Conservation (phyloP, 1,140 invertebrate species). For the Drosophila kepulauana region DNA sequence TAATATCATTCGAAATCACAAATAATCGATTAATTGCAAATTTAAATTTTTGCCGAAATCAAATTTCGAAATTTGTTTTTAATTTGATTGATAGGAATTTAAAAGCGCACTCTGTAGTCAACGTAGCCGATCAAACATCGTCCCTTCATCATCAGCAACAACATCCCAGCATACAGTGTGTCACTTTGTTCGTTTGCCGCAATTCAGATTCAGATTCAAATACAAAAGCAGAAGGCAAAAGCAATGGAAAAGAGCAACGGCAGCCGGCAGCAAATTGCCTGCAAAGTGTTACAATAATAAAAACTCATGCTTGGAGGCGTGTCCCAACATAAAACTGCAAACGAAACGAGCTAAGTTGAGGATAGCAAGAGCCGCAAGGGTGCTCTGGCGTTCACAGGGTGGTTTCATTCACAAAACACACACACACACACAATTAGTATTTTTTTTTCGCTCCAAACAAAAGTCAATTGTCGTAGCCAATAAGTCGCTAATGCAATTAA, state of each 20-base stretch:
- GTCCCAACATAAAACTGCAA: slow-evolving; percentile 79
- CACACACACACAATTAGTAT: slow-evolving; percentile 54
- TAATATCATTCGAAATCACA: not conserved
- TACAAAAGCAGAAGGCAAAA: slow-evolving; percentile 35
- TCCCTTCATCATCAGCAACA: slow-evolving; percentile 4
- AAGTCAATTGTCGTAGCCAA: slow-evolving; percentile 73
- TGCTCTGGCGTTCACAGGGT: slow-evolving; percentile 37
- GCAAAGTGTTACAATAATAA: slow-evolving; percentile 82
- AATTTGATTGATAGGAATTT: not conserved
- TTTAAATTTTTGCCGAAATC: no score
- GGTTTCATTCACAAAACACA: slow-evolving; percentile 24
- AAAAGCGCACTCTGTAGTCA: slow-evolving; percentile 12
- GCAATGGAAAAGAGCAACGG: slow-evolving; percentile 41
- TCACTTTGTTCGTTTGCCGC: slow-evolving; percentile 66
- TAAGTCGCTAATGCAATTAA: slow-evolving; percentile 83
- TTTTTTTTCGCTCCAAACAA: slow-evolving; percentile 55
- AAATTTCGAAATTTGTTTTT: not conserved
- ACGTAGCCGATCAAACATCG: slow-evolving; percentile 1
- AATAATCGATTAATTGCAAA: not conserved
- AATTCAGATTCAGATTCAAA: slow-evolving; percentile 53
- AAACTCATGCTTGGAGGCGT: slow-evolving; percentile 82
- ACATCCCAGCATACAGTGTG: slow-evolving; percentile 15
- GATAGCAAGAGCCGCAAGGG: slow-evolving; percentile 34
- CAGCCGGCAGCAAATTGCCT: slow-evolving; percentile 80
- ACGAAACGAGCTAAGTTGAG: slow-evolving; percentile 42